Evolutionary conservation across 2,888 invertebrate genomes (phyloP).

Genomic region (Lepidocyrtoides sp.): DNA sequence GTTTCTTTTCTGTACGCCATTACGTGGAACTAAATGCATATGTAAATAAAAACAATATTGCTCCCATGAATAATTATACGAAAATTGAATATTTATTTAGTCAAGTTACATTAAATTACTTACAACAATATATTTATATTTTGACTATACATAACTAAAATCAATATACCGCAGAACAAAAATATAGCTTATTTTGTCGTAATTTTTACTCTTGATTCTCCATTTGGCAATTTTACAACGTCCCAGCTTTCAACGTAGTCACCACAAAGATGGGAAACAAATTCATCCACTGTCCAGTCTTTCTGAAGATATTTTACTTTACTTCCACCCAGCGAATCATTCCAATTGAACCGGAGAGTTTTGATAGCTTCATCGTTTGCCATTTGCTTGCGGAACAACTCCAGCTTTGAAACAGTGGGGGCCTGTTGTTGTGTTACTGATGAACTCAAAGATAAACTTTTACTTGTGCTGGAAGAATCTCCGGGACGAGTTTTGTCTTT

Average conservation of each 20-base stretch:
- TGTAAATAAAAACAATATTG: too few species aligned
- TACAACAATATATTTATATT: neutral
- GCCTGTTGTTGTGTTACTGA: neutral
- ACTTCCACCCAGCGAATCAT: neutral
- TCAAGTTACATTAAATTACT: too few species aligned
- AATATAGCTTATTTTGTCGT: neutral
- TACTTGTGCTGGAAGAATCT: neutral
- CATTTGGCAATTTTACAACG: neutral
- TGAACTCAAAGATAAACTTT: neutral
- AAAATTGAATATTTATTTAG: too few species aligned
- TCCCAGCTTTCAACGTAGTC: neutral
- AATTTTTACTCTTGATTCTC: neutral
- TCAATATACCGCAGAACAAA: neutral
- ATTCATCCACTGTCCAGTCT: neutral
- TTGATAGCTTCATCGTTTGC: neutral
- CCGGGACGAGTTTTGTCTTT: too few species aligned
- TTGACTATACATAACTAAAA: neutral
- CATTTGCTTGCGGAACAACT: conserved; percentile 39
- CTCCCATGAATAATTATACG: too few species aligned
- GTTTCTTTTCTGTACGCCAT: too few species aligned
- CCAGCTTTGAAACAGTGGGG: neutral
- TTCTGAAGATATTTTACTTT: neutral
- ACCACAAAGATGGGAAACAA: neutral
- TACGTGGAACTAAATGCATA: too few species aligned
- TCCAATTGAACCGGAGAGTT: neutral